Evolutionary conservation across 2,797 vertebrate genomes (phyloP), one percentile per base, ranked within the genome.

Genomic region (Helostoma temminkii): DNA sequence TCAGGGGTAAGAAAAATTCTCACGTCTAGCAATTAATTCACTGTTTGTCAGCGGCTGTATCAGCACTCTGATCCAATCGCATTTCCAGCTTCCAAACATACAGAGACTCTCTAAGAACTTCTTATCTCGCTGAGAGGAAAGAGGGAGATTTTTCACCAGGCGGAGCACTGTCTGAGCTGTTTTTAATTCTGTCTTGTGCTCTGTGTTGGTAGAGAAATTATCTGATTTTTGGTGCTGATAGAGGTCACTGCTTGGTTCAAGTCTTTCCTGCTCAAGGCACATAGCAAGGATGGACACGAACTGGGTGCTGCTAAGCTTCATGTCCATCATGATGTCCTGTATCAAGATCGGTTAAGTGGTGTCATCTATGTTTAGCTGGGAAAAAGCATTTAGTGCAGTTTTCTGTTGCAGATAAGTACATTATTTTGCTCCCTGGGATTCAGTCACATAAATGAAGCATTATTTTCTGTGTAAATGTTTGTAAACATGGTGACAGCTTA

Each of bases 191-290:
- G 65, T 6, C 34, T 59, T 9, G 46, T 1, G 22, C 59, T 28
- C 19, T 21, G 19, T 15, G 16, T 53, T 4, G 58, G 14, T 50
- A 1, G 48, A 67, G 72, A 74, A 77, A 78, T 73, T 0, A 84
- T 84, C 86, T 70, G 77, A 86, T 83, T 25, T 45, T 43, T 15
- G 57, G 36, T n/a, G 34, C 37, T 55, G 74, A 82, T 81, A 30
- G 78, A 67, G 75, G 82, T 76, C 70, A 45, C 22, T 3, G 50
- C 37, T 53, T 24, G 55, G 53, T 76, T 84, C 59, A 55, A n/a
- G n/a, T 45, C 24, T 66, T 39, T 1, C 30, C 24, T 5, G 64
- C 76, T 63, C 3, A 2, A 72, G 69, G 62, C 50, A 1, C 59
- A 16, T 41, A 9, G 39, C 1, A 39, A 56, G 26, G 37, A 65